Evolutionary conservation across 2,888 invertebrate species (phyloP), one percentile per base, ranked within the genome.

Genomic region (Nineta flava): DNA sequence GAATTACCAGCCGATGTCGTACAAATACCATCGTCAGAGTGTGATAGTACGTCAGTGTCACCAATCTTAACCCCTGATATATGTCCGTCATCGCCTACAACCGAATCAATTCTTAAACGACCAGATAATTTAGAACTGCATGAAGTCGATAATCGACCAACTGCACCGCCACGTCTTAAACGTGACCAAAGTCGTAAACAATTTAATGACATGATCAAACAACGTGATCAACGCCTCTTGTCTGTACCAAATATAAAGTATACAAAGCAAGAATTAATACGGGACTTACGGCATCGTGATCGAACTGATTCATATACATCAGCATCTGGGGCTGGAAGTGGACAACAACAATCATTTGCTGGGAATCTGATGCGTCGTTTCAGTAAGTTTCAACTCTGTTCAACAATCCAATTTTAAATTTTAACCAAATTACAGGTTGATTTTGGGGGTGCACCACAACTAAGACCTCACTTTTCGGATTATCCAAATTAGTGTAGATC

Each of bases 301-400:
- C 17, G 52, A 56, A 53, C 47, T 50, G 63, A 58, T 61, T 61
- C 46, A 65, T 46, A 42, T 51, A 62, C 46, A 65, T 53, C 64
- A 66, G 54, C 66, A 77, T 26, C 26, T 26, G 26, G 26, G 6
- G 26, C 6, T 26, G 26, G 38, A 6, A 38, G 6, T 38, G 38
- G 38, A 13, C 46, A 65, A 50, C 61, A 60, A 59, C 62, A 71
- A 57, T 26, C 80, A 54, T 79, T 83, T 72, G 79, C 83, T 59
- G 81, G 83, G 64, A 81, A 75, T 73, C 72, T 87, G 60, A 83
- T 83, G 74, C 77, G 87, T 67, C 81, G 86, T 75, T 85, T 87
- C 79, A 86, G 87, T 88, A 86, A 88, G 88, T 87, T 77, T 73
- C 67, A 66, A 65, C 61, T 67, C 59, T 60, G 57, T n/a, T 53